Conservation (phyloP, 2,113 vertebrate genomes). For the Naja naja region DNA sequence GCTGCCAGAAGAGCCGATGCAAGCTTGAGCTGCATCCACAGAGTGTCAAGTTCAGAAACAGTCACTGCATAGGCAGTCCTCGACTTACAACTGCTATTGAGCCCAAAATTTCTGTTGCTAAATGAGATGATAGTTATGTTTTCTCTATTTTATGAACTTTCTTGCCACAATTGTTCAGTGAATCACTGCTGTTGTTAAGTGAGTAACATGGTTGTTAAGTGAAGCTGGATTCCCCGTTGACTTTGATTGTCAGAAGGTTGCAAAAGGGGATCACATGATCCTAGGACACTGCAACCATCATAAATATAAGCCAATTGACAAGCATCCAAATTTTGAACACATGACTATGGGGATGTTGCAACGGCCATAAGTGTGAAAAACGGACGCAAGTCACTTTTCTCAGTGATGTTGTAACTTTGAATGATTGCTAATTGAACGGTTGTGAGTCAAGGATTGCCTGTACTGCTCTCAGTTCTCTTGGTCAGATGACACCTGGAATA, state of each 20-base stretch:
- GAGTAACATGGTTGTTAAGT: background rate
- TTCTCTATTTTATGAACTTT: background rate
- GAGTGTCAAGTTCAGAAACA: background rate
- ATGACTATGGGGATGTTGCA: background rate
- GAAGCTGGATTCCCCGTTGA: background rate
- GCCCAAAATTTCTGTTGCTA: background rate
- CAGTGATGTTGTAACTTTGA: too few species aligned
- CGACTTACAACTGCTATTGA: background rate
- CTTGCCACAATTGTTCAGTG: background rate
- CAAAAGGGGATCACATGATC: background rate
- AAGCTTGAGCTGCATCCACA: background rate
- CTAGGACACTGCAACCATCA: too few species aligned
- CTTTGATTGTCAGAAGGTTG: background rate
- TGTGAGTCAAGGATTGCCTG: too few species aligned
- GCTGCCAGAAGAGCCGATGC: background rate
- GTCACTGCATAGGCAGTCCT: background rate
- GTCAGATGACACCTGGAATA: too few species aligned
- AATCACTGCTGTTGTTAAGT: background rate
- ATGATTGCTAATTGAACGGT: too few species aligned
- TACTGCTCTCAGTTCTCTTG: too few species aligned
- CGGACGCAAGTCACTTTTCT: too few species aligned
- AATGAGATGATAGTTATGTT: background rate
- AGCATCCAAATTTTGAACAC: background rate
- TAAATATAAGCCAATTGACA: background rate
- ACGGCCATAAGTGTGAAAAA: background rate